These are phyloP conservation scores for Perca fluviatilis DNA, from an alignment of 2,113 vertebrate genomes.

Conservation along the genomic window DNA sequence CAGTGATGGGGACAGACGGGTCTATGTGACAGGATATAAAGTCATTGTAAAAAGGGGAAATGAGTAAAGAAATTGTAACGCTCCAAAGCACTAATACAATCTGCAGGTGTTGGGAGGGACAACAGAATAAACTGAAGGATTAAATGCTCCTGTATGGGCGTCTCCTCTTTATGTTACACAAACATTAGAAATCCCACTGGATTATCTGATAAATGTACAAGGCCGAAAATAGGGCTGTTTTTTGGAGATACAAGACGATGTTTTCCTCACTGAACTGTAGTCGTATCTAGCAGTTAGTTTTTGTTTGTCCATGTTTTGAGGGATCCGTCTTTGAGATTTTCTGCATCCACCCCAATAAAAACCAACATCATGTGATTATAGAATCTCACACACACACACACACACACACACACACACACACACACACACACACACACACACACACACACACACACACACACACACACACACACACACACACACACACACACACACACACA, in stretches of 20 bases:
- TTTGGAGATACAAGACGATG: neutral
- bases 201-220: neutral
- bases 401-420: too few relatives aligned
- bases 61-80: neutral
- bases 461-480: too few relatives aligned
- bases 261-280: neutral
- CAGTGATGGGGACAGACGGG: neutral
- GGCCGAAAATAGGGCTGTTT: neutral
- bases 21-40: neutral
- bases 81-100: neutral
- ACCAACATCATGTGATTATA: neutral
- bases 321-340: neutral
- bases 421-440: too few relatives aligned
- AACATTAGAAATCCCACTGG: neutral
- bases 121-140: neutral
- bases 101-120: constrained; percentile 7
- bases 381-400: too few relatives aligned
- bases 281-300: neutral
- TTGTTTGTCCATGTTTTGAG: neutral
- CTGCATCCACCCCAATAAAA: neutral
- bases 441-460: too few relatives aligned
- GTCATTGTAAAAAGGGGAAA: constrained; percentile 25
- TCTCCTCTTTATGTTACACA: neutral
- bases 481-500: too few relatives aligned
- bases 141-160: too few relatives aligned